Conservation (phyloP, 2,888 invertebrate genomes). For the Spodoptera exigua region DNA sequence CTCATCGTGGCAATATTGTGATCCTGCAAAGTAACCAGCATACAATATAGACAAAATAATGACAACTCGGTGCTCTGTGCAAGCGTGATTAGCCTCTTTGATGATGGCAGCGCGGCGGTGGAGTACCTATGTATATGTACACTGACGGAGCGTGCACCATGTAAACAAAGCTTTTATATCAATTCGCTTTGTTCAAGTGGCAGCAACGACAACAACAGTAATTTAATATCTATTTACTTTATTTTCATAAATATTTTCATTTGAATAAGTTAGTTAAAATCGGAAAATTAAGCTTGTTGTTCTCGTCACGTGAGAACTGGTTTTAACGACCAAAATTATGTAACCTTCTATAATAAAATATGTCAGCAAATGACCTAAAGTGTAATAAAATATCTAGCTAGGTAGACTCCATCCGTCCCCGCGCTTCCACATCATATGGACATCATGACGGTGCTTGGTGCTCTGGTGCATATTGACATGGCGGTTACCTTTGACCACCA, state of each 20-base stretch:
- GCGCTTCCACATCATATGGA: conserved; percentile 47
- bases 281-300: too few relatives aligned
- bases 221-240: too few relatives aligned
- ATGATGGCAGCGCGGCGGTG: conserved; percentile 48
- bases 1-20: conserved; percentile 24
- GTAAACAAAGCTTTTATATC: neutral
- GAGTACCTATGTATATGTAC: conserved; percentile 2
- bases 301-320: too few relatives aligned
- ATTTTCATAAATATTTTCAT: too few relatives aligned
- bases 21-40: conserved; percentile 57
- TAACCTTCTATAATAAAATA: too few relatives aligned
- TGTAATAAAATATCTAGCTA: neutral
- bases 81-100: conserved; percentile 59
- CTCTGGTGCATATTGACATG: conserved; percentile 63
- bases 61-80: conserved; percentile 59
- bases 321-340: too few relatives aligned
- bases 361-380: too few relatives aligned
- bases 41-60: conserved; percentile 39
- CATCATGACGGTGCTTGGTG: conserved; percentile 61
- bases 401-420: neutral
- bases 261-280: too few relatives aligned
- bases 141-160: too few relatives aligned
- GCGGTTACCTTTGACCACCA: conserved; percentile 92
- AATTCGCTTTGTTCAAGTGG: neutral
- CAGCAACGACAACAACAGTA: neutral